phyloP scores from a whole-genome alignment of 1,140 invertebrate species.

The Dryas iulia region DNA sequence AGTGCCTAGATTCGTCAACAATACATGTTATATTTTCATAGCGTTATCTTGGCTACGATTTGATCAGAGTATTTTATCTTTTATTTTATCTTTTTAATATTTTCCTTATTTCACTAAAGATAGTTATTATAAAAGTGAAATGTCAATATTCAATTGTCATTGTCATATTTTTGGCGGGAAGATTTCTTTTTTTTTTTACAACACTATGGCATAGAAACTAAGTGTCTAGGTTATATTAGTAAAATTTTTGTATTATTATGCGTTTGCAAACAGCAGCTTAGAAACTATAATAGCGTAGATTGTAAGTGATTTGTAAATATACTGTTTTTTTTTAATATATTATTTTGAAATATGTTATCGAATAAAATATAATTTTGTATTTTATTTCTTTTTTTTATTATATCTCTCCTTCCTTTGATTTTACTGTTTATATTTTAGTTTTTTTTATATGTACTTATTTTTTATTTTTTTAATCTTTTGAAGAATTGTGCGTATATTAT shows the following conservation, averaged over 20 bases:
- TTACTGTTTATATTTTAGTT: not conserved
- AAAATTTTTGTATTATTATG: not conserved
- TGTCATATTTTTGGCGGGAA: too few species aligned
- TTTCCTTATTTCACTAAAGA: too few species aligned
- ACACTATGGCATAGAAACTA: not conserved
- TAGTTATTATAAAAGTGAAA: too few species aligned
- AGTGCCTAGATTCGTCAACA: too few species aligned
- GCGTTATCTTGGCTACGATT: too few species aligned
- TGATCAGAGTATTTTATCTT: too few species aligned
- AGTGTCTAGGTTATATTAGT: not conserved
- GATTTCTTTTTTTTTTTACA: not conserved
- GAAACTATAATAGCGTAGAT: not conserved
- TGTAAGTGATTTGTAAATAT: not conserved
- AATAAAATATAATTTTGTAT: not conserved
- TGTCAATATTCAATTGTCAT: too few species aligned
- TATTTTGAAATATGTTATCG: not conserved
- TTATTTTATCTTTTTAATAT: too few species aligned
- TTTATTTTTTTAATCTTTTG: too few species aligned
- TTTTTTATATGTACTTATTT: not conserved
- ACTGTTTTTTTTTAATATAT: not conserved
- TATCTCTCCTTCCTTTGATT: not conserved
- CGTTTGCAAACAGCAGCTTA: not conserved
- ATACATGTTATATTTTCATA: too few species aligned
- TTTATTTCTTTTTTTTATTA: not conserved
- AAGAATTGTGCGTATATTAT: too few species aligned